Percentiles rank a stretch among this genome's conserved stretches.
Conservation (phyloP, 2,113 vertebrate species). For the Pundamilia nyererei region DNA sequence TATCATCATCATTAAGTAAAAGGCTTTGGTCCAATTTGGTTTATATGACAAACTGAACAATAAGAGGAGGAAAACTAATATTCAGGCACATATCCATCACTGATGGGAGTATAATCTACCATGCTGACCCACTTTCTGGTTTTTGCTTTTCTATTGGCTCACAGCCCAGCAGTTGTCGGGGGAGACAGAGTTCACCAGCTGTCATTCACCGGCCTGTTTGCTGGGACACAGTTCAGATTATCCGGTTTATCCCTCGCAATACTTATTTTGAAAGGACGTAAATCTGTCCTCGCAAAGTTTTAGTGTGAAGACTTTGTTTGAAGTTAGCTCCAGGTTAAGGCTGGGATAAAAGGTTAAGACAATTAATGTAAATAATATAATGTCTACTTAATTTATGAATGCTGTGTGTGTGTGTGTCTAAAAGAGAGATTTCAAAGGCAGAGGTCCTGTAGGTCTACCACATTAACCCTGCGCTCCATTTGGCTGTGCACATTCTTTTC, state of each 20-base stretch:
- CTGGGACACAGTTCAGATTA: constrained; percentile 15
- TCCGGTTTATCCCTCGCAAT: background rate
- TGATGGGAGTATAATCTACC: background rate
- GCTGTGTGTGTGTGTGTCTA: background rate
- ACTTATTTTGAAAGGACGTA: background rate
- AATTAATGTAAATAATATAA: background rate
- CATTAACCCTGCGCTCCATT: background rate
- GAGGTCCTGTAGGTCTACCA: background rate
- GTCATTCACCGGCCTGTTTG: constrained; percentile 22
- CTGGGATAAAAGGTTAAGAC: background rate
- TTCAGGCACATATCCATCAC: background rate
- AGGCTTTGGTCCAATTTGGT: background rate
- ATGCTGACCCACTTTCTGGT: constrained; percentile 31
- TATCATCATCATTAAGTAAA: constrained; percentile 35
- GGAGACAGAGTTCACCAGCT: constrained; percentile 37
- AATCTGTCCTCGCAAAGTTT: background rate
- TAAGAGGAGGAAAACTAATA: background rate
- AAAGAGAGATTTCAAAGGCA: background rate
- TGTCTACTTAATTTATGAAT: background rate
- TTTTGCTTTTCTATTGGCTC: constrained; percentile 5
- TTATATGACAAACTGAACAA: constrained; percentile 13
- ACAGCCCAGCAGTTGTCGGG: background rate
- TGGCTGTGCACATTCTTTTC: background rate
- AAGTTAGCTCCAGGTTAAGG: background rate
- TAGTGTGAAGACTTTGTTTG: background rate